Evolutionary conservation across 2,888 invertebrate species (phyloP).

Genomic region (Netelia inedita): DNA sequence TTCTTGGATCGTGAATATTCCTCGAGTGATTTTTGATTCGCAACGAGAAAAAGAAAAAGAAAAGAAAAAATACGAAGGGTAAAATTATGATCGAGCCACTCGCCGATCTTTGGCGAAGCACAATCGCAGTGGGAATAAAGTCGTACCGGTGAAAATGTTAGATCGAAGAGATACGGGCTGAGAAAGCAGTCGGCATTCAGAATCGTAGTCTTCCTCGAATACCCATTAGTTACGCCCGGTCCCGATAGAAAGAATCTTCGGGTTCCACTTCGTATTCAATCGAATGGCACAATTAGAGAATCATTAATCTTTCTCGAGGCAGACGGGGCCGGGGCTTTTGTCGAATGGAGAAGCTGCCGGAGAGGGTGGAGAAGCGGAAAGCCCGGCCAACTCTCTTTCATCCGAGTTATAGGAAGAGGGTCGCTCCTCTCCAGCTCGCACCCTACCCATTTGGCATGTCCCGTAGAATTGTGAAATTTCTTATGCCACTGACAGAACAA

Average conservation of each 20-base stretch:
- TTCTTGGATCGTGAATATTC: no score
- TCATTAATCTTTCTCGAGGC: slow-evolving; percentile 63
- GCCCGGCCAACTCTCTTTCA: slow-evolving; percentile 55
- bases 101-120: neutral
- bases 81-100: neutral
- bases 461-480: slow-evolving; percentile 57
- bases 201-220: slow-evolving; percentile 39
- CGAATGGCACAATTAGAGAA: slow-evolving; percentile 69
- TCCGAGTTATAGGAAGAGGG: slow-evolving; percentile 36
- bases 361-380: slow-evolving; percentile 35
- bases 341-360: slow-evolving; percentile 50
- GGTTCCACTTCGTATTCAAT: slow-evolving; percentile 64
- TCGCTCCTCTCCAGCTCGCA: slow-evolving; percentile 4
- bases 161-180: slow-evolving; percentile 14
- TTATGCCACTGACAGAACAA: slow-evolving; percentile 12
- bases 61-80: neutral
- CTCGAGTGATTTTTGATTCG: no score
- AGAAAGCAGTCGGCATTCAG: slow-evolving; percentile 53
- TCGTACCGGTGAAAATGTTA: neutral
- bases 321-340: slow-evolving; percentile 48
- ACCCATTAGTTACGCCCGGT: slow-evolving; percentile 61
- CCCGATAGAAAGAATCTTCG: slow-evolving; percentile 57
- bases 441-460: slow-evolving; percentile 36
- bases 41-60: neutral
- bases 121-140: slow-evolving; percentile 17